Base-by-base conservation (phyloP, 2,797 vertebrate genomes). In the Menidia menidia region DNA sequence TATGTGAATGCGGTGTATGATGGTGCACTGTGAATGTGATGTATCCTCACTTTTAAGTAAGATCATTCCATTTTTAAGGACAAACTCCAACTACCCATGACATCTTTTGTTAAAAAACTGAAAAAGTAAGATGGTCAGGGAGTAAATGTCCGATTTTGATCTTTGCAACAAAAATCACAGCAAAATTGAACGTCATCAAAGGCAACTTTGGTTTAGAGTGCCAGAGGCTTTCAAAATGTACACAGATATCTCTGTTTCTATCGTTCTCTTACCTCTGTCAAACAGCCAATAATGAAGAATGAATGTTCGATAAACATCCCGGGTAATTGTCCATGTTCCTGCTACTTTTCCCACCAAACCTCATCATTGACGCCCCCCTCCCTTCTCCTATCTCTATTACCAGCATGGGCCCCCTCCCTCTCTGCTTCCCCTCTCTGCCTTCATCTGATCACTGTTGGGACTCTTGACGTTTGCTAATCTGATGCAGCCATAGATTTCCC, bases 401-500 rank as follows among this genome's bases (percentile, higher is more conserved):
- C 86, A 87, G 81, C 83, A 88, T 55, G 14, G 3, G 56, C 47
- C 64, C 60, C 73, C 63, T 43, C 35, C 63, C 25, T 35, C 18
- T 44, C 61, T 19, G 42, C 62, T 12, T 63, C 68, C 58, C 68
- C 71, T 64, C 39, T 65, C 57, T 39, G 56, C 58, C 65, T 69
- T 72, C 74, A 64, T 78, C 68, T 75, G 77, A 81, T 69, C 78
- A 76, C 64, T 78, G 73, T 58, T 87, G 75, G 47, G 70, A 81
- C 83, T 84, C 77, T 80, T 80, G 80, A 89, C 82, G 72, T 82
- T 77, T 57, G 4, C 77, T 91, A 88, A 92, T 93, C 74, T 86
- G 85, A 92, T 90, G 82, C 79, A 85, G 86, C 75, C 75, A 65
- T 51, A 89, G 86, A 89, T 89, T 87, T 88, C 77, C 77, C 76